These are phyloP conservation scores for Perodicticus potto DNA, from an alignment of 2,797 vertebrate species.

Conservation along the genomic window DNA sequence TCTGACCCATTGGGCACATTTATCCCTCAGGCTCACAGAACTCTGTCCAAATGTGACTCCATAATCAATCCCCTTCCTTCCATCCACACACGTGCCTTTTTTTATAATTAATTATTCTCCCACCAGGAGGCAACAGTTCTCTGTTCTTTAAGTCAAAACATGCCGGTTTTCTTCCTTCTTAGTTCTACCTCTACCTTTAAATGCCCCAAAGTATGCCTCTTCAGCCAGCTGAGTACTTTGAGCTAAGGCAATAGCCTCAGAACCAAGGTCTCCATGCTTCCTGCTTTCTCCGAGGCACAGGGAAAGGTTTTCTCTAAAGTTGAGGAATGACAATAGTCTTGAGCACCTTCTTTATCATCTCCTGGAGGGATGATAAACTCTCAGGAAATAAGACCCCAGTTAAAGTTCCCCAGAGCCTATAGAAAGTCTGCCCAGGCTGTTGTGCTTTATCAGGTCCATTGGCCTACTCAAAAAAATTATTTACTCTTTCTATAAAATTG, in stretches of 20 bases:
- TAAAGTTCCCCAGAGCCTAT: no score
- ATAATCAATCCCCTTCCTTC: background rate
- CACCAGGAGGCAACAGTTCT: background rate
- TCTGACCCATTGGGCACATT: background rate
- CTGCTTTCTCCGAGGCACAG: background rate
- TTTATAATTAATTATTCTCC: conserved; percentile 11
- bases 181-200: background rate
- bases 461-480: background rate
- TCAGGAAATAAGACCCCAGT: background rate
- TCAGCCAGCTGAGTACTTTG: background rate
- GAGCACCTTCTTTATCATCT: background rate
- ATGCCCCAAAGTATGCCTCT: background rate
- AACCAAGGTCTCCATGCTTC: background rate
- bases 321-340: background rate
- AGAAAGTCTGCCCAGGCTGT: background rate
- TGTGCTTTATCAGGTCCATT: background rate
- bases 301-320: background rate
- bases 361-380: background rate
- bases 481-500: background rate
- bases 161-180: background rate
- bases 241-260: background rate
- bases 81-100: background rate
- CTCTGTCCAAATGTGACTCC: background rate
- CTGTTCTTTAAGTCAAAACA: background rate
- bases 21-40: background rate